phyloP scores from a whole-genome alignment of 1,140 invertebrate genomes.

The Drosophila mayri region DNA sequence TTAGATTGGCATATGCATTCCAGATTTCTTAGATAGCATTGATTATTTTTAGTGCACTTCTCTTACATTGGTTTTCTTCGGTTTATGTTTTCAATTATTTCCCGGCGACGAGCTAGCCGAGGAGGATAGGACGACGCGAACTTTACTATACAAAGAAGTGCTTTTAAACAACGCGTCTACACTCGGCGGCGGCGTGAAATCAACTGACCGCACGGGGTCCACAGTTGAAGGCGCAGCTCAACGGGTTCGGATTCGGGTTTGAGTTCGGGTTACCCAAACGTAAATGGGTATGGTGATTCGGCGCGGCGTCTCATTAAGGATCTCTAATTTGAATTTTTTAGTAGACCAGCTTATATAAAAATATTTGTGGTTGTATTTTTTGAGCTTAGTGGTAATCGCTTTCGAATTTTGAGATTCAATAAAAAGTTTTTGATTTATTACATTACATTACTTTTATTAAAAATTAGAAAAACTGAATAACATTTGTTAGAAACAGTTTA shows the following conservation, averaged over 20 bases:
- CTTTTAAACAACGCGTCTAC: constrained; percentile 52
- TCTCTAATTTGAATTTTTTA: background rate
- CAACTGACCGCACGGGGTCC: constrained; percentile 46
- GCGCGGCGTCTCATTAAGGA: constrained; percentile 5
- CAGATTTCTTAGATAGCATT: constrained; percentile 27
- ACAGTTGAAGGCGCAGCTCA: constrained; percentile 14
- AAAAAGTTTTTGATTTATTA: background rate
- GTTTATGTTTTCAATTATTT: constrained; percentile 12
- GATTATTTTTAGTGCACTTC: constrained; percentile 33
- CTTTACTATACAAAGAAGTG: constrained; percentile 14
- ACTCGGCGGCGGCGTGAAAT: constrained; percentile 60
- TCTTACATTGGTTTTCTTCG: constrained; percentile 21
- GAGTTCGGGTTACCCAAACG: constrained; percentile 15
- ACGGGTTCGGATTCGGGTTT: constrained; percentile 4
- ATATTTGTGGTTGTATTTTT: background rate
- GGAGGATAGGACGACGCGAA: constrained; percentile 40
- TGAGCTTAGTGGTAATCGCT: too few species aligned
- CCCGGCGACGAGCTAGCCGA: background rate
- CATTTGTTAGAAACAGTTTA: background rate
- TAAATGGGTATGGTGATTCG: background rate
- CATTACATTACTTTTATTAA: background rate
- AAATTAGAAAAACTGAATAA: background rate
- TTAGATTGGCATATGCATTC: constrained; percentile 17
- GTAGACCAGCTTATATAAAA: background rate
- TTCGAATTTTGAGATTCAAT: background rate